Conservation (phyloP, 2,888 invertebrate genomes). For the Hoplodrina blanda region DNA sequence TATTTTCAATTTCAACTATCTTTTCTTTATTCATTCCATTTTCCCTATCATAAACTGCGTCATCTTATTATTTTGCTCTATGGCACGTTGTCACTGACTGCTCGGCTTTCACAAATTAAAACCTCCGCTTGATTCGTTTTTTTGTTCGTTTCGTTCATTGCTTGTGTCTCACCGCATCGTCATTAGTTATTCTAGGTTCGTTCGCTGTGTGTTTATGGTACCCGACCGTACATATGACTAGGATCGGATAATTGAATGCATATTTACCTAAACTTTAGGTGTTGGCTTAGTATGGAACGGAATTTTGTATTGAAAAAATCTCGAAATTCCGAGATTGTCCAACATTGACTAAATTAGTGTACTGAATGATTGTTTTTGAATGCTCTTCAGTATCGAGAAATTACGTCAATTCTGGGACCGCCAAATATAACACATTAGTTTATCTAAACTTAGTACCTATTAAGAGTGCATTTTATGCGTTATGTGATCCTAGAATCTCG, state of each 20-base stretch:
- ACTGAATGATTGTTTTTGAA: too few relatives aligned
- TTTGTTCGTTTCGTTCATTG: slow-evolving; percentile 64
- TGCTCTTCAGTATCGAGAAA: too few relatives aligned
- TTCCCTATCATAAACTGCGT: slow-evolving; percentile 64
- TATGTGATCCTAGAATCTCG: too few relatives aligned
- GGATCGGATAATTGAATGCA: not conserved
- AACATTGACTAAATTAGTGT: too few relatives aligned
- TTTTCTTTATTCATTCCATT: slow-evolving; percentile 42
- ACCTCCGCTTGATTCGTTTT: slow-evolving; percentile 58
- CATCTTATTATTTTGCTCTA: slow-evolving; percentile 60
- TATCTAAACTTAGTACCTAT: too few relatives aligned
- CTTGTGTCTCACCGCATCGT: slow-evolving; percentile 59
- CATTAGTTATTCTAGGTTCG: slow-evolving; percentile 48
- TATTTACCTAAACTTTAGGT: not conserved
- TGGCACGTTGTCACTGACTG: slow-evolving; percentile 70
- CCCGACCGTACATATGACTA: not conserved
- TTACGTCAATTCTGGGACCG: too few relatives aligned
- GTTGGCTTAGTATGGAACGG: too few relatives aligned
- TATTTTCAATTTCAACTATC: slow-evolving; percentile 17
- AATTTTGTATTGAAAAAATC: too few relatives aligned
- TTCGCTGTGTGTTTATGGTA: slow-evolving; percentile 46
- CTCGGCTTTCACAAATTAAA: slow-evolving; percentile 68
- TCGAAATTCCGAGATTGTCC: too few relatives aligned
- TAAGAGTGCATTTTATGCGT: too few relatives aligned
- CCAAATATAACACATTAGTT: too few relatives aligned